Conservation (phyloP, 2,797 vertebrate species). For the Tadarida brasiliensis region DNA sequence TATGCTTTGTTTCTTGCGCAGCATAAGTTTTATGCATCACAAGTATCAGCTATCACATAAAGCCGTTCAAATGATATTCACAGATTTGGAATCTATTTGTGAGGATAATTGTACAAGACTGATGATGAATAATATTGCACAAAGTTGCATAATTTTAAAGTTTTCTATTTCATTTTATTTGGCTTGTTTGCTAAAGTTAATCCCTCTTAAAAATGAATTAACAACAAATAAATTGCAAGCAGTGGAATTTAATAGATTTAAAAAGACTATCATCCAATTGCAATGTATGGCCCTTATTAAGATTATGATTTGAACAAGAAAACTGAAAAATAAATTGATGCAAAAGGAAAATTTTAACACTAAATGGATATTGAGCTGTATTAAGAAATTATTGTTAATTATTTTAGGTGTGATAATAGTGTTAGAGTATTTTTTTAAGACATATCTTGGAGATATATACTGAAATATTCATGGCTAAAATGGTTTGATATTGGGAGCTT, state of each 20-base stretch:
- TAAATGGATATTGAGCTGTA: background rate
- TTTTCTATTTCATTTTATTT: slow-evolving; percentile 38
- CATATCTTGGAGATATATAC: background rate
- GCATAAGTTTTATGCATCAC: slow-evolving; percentile 50
- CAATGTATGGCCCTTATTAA: background rate
- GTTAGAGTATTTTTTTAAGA: background rate
- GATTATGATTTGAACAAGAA: slow-evolving; percentile 20
- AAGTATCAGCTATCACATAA: slow-evolving; percentile 37
- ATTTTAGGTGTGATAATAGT: background rate
- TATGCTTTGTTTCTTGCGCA: slow-evolving; percentile 43
- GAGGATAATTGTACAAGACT: slow-evolving; percentile 66
- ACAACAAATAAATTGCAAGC: slow-evolving; percentile 43
- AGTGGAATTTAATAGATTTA: slow-evolving; percentile 22
- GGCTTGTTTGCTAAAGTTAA: slow-evolving; percentile 42
- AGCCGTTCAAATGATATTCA: slow-evolving; percentile 37
- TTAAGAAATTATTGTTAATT: slow-evolving; percentile 12
- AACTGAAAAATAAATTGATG: background rate
- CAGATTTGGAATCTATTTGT: slow-evolving; percentile 49
- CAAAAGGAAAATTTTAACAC: slow-evolving; percentile 25
- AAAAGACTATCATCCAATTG: background rate
- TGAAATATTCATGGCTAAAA: background rate
- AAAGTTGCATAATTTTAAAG: slow-evolving; percentile 56
- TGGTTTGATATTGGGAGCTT: background rate
- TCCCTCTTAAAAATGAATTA: slow-evolving; percentile 47
- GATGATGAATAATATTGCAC: slow-evolving; percentile 35